A percentile compares a stretch with the other conserved stretches of the same genome.
Conservation (phyloP, 2,113 vertebrate species). For the Phalacrocorax aristotelis region DNA sequence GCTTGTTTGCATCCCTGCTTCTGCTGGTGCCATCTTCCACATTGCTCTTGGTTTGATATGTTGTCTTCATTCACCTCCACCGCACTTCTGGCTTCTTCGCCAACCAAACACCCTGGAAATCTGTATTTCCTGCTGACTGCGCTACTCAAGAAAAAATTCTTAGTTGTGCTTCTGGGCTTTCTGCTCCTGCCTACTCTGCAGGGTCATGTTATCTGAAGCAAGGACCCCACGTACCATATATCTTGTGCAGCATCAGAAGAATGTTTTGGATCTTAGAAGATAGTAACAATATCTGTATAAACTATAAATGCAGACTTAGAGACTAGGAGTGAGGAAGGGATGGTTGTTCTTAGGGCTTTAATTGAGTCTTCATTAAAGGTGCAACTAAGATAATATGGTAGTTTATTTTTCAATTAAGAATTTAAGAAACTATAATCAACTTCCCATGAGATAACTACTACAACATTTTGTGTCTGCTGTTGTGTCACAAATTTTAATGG, state of each 20-base stretch:
- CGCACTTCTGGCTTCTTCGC: neutral
- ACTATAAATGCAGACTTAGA: neutral
- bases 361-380: neutral
- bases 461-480: neutral
- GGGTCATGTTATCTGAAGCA: neutral
- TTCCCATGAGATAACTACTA: neutral
- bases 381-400: neutral
- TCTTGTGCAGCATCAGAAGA: neutral
- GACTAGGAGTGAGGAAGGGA: neutral
- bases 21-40: neutral
- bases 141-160: neutral
- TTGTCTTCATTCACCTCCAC: neutral
- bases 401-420: neutral
- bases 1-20: neutral
- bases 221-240: neutral
- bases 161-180: neutral
- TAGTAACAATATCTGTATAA: neutral
- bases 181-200: neutral
- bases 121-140: neutral
- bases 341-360: neutral
- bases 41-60: neutral
- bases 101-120: neutral
- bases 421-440: neutral
- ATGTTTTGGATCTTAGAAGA: neutral
- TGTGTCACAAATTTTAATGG: neutral